Evolutionary conservation across 2,113 vertebrate genomes (phyloP), one percentile per base, ranked within the genome.

Genomic region (Glareola pratincola): DNA sequence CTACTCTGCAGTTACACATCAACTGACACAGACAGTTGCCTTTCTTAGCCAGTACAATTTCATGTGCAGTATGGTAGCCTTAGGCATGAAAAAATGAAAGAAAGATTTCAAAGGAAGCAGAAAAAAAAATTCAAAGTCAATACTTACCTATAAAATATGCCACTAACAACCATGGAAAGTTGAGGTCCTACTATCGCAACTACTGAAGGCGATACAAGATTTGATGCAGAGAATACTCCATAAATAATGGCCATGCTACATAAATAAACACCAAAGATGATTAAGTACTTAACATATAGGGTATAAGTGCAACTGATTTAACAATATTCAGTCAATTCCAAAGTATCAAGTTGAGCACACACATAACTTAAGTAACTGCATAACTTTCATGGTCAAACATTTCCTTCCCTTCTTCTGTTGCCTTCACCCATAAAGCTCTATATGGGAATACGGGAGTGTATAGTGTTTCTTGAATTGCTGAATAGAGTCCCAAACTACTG

Each of bases 171-270:
- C 99, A 99, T 99, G 26, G 99, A 99, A 9, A 99, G 96, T 3
- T 99, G 99, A 32, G 99, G 98, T 34, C 99, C 99, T 30, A 99
- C 97, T 68, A 99, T 54, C 1, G 99, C 98, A 54, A 99, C 99
- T 96, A 99, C 98, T 3, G 99, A 99, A 0, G 99, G 99, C 0
- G 99, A 99, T 16, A 99, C 97, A 68, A 99, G 97, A 95, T 99
- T 99, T 43, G 99, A 99, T 10, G 99, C 99, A 6, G 99, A 99
- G 95, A 99, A 99, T 19, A 99, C 99, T 9, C 99, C 98, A 41
- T 99, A 99, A 97, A 99, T 99, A 97, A 99, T 98, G 20, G 99
- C 98, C 99, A 99, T 99, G 97, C 99, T 99, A 86, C 26, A 91
- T 26, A 90, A 75, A 81, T 6, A 56, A 95, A 92, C 45, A 75